Conservation (phyloP, 1,140 invertebrate genomes). For the Drosophila funebris region DNA sequence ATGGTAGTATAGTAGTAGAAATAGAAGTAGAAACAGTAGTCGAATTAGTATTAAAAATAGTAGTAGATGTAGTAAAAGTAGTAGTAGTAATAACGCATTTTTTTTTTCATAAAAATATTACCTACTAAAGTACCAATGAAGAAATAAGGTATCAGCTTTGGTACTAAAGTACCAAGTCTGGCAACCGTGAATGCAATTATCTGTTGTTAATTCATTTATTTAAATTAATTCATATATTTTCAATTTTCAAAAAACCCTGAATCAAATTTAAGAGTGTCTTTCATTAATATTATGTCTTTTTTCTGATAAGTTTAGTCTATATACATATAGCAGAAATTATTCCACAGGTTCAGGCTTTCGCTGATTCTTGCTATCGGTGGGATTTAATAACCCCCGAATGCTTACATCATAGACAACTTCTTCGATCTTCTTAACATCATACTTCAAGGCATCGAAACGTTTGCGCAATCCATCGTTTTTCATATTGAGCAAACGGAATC, state of each 20-base stretch:
- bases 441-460: slow-evolving; percentile 95
- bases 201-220: slow-evolving; percentile 4
- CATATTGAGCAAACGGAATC: slow-evolving; percentile 93
- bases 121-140: no score
- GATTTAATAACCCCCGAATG: slow-evolving; percentile 89
- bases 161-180: no score
- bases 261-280: not conserved
- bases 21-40: no score
- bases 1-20: no score
- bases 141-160: no score
- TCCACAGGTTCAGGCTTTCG: slow-evolving; percentile 17
- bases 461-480: slow-evolving; percentile 96
- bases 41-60: no score
- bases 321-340: slow-evolving; percentile 11
- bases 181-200: not conserved
- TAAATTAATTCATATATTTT: no score
- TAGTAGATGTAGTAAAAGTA: no score
- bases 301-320: slow-evolving; percentile 1
- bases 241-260: not conserved
- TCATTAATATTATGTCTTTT: slow-evolving; percentile 1
- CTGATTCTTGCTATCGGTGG: slow-evolving; percentile 28
- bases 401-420: slow-evolving; percentile 97
- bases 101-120: no score
- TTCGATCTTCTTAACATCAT: slow-evolving; percentile 97
- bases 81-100: no score